These are phyloP conservation scores for Melanargia galathea DNA, from an alignment of 2,888 invertebrate species.

Conservation along the genomic window DNA sequence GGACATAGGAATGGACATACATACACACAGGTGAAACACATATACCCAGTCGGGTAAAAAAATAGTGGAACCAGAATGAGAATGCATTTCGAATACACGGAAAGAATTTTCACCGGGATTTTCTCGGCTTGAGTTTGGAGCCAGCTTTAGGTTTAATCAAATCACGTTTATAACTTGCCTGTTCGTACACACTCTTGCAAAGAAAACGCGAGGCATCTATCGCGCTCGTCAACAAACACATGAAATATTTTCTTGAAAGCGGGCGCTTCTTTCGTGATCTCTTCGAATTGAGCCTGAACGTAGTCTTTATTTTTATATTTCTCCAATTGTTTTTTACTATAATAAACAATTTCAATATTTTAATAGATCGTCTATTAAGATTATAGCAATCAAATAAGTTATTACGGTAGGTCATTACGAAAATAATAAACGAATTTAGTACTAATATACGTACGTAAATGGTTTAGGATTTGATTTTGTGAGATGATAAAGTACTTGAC, in stretches of 20 bases:
- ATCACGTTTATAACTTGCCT: constrained; percentile 50
- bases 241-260: constrained; percentile 78
- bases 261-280: constrained; percentile 71
- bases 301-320: constrained; percentile 72
- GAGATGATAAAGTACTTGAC: constrained; percentile 75
- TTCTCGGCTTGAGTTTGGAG: no score
- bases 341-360: constrained; percentile 29
- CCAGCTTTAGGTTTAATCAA: neutral
- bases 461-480: constrained; percentile 68
- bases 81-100: no score
- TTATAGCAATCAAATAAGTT: neutral
- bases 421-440: neutral
- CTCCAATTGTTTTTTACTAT: constrained; percentile 66
- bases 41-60: no score
- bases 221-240: constrained; percentile 76
- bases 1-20: no score
- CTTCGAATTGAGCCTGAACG: constrained; percentile 74
- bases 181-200: constrained; percentile 73
- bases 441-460: constrained; percentile 57
- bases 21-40: no score
- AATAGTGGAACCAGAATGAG: no score
- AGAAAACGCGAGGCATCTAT: constrained; percentile 73
- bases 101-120: no score
- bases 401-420: neutral
- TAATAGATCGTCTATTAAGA: neutral